These are phyloP conservation scores for Heliconius sara DNA, from an alignment of 2,888 invertebrate species.

Conservation along the genomic window DNA sequence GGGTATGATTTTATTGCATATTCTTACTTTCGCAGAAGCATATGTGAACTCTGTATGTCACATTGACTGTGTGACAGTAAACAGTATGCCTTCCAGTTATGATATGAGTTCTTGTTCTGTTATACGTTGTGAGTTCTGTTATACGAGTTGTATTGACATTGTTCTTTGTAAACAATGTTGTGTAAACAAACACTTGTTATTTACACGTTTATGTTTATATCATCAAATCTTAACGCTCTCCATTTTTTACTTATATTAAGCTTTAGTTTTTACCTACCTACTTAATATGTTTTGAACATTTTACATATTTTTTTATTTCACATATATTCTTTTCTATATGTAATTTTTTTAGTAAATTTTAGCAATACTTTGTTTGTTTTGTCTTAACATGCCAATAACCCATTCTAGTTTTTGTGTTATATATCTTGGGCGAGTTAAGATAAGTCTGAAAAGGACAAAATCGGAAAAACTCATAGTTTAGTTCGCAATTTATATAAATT, in stretches of 20 bases:
- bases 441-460: too few relatives aligned
- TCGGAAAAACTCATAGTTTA: too few relatives aligned
- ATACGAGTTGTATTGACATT: conserved; percentile 14
- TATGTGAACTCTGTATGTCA: conserved; percentile 55
- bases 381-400: too few relatives aligned
- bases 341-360: too few relatives aligned
- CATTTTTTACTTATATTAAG: background rate
- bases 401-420: too few relatives aligned
- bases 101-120: too few relatives aligned
- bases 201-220: background rate
- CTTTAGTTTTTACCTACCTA: background rate
- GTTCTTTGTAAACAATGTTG: conserved; percentile 10
- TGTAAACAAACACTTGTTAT: background rate
- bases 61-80: conserved; percentile 52
- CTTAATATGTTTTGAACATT: too few relatives aligned
- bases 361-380: too few relatives aligned
- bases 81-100: conserved; percentile 48
- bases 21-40: conserved; percentile 58
- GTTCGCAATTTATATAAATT: background rate
- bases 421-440: too few relatives aligned
- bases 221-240: background rate
- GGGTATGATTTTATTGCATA: conserved; percentile 64
- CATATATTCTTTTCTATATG: too few relatives aligned
- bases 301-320: too few relatives aligned
- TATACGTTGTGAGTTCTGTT: conserved; percentile 14